A percentile compares a stretch with the other conserved stretches of the same genome.
Conservation (phyloP, 2,113 vertebrate genomes). For the Tragelaphus scriptus region DNA sequence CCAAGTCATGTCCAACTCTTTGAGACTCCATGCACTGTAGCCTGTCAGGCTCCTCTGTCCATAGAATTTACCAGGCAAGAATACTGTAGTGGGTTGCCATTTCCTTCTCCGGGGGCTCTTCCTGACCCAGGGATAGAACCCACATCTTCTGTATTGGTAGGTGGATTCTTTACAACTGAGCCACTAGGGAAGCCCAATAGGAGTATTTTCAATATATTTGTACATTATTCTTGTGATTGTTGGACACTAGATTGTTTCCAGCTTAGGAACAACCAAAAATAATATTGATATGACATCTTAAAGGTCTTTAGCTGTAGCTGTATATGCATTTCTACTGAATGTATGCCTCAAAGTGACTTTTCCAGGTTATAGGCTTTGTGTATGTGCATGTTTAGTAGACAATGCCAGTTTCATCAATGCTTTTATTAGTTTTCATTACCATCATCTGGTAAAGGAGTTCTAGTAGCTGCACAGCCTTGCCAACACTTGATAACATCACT, state of each 20-base stretch:
- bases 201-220: background rate
- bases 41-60: background rate
- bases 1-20: background rate
- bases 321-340: background rate
- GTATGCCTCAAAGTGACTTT: background rate
- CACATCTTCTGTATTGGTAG: background rate
- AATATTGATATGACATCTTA: background rate
- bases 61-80: background rate
- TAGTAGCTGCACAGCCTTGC: background rate
- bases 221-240: background rate
- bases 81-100: background rate
- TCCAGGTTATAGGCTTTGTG: background rate
- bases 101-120: background rate
- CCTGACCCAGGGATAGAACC: background rate
- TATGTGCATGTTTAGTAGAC: background rate
- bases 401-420: background rate
- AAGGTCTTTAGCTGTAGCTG: background rate
- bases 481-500: background rate
- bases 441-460: background rate
- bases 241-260: background rate
- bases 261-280: background rate
- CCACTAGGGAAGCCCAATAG: background rate
- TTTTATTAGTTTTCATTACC: background rate
- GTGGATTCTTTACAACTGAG: background rate
- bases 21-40: background rate